phyloP scores from a whole-genome alignment of 2,888 invertebrate genomes.

The Drosophila borborema region DNA sequence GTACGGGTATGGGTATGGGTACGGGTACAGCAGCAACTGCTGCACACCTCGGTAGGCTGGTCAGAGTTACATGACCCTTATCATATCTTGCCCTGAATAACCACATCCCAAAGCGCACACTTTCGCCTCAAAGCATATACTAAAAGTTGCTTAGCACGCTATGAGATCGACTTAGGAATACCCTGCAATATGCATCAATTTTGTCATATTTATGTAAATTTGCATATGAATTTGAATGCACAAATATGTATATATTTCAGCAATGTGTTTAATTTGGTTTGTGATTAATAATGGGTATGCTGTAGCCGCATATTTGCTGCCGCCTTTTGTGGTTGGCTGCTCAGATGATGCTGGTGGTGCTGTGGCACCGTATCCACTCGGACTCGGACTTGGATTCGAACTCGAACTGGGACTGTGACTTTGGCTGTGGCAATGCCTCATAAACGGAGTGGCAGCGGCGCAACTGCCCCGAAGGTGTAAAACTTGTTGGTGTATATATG shows the following conservation, averaged over 20 bases:
- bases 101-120: conserved; percentile 67
- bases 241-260: background rate
- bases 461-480: conserved; percentile 63
- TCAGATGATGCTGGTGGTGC: conserved; percentile 26
- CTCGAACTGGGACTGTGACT: conserved; percentile 32
- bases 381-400: conserved; percentile 6
- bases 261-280: background rate
- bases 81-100: conserved; percentile 62
- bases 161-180: conserved; percentile 17
- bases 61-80: conserved; percentile 69
- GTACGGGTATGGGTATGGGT: background rate
- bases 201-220: background rate
- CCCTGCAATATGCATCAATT: background rate
- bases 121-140: conserved; percentile 71
- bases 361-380: conserved; percentile 31
- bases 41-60: conserved; percentile 31
- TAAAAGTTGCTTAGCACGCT: background rate
- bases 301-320: conserved; percentile 52
- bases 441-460: conserved; percentile 72
- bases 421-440: conserved; percentile 51
- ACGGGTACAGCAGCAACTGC: conserved; percentile 9
- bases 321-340: conserved; percentile 51
- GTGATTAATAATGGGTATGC: conserved; percentile 22
- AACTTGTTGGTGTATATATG: conserved; percentile 66
- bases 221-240: background rate